phyloP scores from a whole-genome alignment of 2,888 invertebrate species.

The Pristionchus maxplancki region DNA sequence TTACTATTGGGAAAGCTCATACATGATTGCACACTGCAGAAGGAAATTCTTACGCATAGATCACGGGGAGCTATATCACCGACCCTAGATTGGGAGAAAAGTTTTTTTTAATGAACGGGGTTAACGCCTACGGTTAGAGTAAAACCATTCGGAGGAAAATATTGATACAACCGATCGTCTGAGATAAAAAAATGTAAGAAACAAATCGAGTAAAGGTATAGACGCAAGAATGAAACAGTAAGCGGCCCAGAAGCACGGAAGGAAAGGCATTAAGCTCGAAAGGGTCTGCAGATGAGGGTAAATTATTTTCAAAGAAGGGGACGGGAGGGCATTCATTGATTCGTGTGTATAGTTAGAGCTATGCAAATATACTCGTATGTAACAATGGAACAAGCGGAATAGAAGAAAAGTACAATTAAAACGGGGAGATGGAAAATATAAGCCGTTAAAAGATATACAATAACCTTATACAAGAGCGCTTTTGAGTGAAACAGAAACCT shows the following conservation, averaged over 20 bases:
- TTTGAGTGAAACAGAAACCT: background rate
- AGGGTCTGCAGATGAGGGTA: background rate
- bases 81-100: background rate
- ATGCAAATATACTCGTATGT: slow-evolving; percentile 16
- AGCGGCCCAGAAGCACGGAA: background rate
- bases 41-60: background rate
- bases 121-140: background rate
- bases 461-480: background rate
- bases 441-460: background rate
- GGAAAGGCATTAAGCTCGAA: background rate
- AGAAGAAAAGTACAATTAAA: background rate
- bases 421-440: background rate
- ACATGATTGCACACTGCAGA: slow-evolving; percentile 8
- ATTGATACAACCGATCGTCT: background rate
- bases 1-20: slow-evolving; percentile 19
- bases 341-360: background rate
- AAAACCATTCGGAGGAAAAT: background rate
- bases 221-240: background rate
- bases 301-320: background rate
- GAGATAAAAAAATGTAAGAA: background rate
- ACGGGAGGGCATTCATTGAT: background rate
- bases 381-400: slow-evolving; percentile 8
- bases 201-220: slow-evolving; percentile 7
- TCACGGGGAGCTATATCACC: background rate
- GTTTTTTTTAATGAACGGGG: background rate